phyloP scores from a whole-genome alignment of 2,113 vertebrate species.

The Prinia subflava region DNA sequence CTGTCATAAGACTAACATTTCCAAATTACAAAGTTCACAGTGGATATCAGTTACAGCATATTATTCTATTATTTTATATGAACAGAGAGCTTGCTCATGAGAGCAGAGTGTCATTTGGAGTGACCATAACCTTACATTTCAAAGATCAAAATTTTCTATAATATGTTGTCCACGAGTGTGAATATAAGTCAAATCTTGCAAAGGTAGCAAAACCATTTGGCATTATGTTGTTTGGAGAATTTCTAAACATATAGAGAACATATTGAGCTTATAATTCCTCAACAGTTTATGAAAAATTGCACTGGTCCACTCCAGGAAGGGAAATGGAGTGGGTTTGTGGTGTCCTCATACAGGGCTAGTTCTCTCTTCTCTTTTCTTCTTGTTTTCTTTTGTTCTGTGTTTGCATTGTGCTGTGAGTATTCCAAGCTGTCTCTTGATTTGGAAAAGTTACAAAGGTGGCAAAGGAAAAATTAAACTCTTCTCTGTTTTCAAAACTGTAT shows the following conservation, averaged over 20 bases:
- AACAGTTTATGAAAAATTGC: not conserved
- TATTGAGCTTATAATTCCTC: not conserved
- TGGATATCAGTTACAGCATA: not conserved
- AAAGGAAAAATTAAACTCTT: not conserved
- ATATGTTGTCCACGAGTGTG: not conserved
- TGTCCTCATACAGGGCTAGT: rapidly evolving
- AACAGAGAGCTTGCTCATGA: not conserved
- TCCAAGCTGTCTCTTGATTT: not conserved
- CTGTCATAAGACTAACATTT: not conserved
- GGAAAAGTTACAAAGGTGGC: not conserved
- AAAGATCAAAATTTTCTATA: not conserved
- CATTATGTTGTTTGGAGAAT: not conserved
- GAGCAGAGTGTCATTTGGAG: not conserved
- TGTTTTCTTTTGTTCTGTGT: not conserved
- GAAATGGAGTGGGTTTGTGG: not conserved
- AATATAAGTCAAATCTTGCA: not conserved
- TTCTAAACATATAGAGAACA: not conserved
- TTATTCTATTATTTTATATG: not conserved
- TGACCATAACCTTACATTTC: not conserved
- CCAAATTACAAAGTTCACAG: not conserved
- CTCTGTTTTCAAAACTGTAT: not conserved
- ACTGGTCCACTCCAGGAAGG: not conserved
- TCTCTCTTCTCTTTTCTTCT: not conserved
- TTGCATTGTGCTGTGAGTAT: not conserved
- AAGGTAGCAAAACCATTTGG: not conserved